A percentile compares a stretch with the other conserved stretches of the same genome.
Conservation (phyloP, 2,797 vertebrate genomes). For the Tokudaia tokunoshimensis region DNA sequence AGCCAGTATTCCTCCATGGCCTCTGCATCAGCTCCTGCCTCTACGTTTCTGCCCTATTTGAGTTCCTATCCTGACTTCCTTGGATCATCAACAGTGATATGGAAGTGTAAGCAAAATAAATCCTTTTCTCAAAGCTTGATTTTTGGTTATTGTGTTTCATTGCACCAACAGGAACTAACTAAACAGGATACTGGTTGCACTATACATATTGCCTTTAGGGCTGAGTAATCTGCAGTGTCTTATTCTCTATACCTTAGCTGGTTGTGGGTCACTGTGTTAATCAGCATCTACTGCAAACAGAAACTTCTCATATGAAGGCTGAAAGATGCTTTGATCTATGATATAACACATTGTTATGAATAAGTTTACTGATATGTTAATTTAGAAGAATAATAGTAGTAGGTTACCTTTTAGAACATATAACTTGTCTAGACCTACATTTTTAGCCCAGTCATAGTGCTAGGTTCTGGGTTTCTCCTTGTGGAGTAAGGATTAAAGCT, state of each 20-base stretch:
- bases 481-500: not conserved
- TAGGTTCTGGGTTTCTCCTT: not conserved
- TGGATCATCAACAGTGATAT: no score
- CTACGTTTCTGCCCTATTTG: no score
- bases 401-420: not conserved
- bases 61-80: not conserved
- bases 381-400: not conserved
- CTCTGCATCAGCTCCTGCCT: not conserved
- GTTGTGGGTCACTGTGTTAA: not conserved
- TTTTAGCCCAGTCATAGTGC: not conserved
- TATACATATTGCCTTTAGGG: not conserved
- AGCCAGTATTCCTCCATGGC: not conserved
- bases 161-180: not conserved
- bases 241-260: not conserved
- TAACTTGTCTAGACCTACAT: no score
- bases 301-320: not conserved
- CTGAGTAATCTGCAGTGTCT: not conserved
- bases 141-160: not conserved
- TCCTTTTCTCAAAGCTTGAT: not conserved
- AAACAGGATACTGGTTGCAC: not conserved
- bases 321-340: not conserved
- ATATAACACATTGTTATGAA: no score
- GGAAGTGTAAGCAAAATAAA: not conserved
- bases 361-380: not conserved
- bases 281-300: not conserved